Evolutionary conservation across 2,113 vertebrate species (phyloP), one percentile per base, ranked within the genome.

Genomic region (Rhombomys opimus): DNA sequence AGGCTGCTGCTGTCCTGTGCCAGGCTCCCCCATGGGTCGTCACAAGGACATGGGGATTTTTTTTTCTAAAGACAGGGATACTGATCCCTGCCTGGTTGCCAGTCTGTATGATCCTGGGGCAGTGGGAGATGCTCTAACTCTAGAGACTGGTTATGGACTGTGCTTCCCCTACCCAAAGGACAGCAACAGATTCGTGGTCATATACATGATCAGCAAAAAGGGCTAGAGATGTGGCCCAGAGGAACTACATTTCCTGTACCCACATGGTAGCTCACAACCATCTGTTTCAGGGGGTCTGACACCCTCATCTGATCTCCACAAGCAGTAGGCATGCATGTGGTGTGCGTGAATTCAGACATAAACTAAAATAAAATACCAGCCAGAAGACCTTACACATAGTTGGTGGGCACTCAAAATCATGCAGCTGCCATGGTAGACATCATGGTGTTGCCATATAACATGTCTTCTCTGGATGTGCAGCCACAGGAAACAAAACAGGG

Each of bases 321-420:
- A 25, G 23, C 14, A 84, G n/a, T 41, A 63, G n/a, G 81, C 23
- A 63, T 84, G 81, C 23, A 2, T 63, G n/a, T 30, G 23, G 23
- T 63, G 2, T 59, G 27, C 23, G 41, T 84, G 61, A 38, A 63
- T 61, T n/a, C 13, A 41, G 15, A n/a, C 22, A 61, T 61, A 61
- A 50, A 77, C 41, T 77, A 50, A 23, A 4, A 59, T 81, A 38
- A 41, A 85, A 85, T 67, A 12, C 63, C 41, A 35, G 27, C 63
- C 50, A 18, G 52, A 22, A 1, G 27, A 32, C 4, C 5, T 27
- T 5, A 0, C 0, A 1, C 7, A 0, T 13, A 0, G 15, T 10
- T 32, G 15, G 2, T 5, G 20, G 20, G 54, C 14, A 30, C 14
- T 20, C 0, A 35, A 27, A 3, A 11, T 0, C 1, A 15, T 5